Evolutionary conservation across 2,888 invertebrate genomes (phyloP).

Genomic region (Caenorhabditis afra): DNA sequence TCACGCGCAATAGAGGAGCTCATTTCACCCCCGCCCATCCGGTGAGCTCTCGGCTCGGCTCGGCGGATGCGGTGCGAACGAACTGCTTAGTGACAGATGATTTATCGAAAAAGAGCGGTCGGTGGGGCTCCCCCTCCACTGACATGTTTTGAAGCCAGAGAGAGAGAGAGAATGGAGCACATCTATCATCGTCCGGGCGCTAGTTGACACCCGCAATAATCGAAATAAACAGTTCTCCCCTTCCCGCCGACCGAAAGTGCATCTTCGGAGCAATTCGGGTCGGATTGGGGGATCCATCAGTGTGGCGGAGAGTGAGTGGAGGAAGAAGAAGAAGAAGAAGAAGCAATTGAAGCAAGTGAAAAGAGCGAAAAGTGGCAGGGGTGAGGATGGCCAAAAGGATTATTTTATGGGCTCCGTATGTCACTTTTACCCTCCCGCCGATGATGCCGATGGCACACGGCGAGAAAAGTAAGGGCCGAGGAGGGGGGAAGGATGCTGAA

Average conservation of each 20-base stretch:
- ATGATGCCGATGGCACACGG: too few relatives aligned
- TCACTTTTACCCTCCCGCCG: too few relatives aligned
- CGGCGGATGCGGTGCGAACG: neutral
- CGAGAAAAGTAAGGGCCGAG: too few relatives aligned
- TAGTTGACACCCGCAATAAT: neutral
- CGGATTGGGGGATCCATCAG: too few relatives aligned
- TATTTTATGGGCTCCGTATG: slow-evolving; percentile 33
- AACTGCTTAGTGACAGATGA: slow-evolving; percentile 18
- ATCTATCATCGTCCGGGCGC: neutral
- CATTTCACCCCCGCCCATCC: too few relatives aligned
- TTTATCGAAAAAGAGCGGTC: neutral
- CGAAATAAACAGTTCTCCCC: neutral
- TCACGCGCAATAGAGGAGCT: too few relatives aligned
- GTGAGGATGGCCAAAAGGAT: slow-evolving; percentile 12
- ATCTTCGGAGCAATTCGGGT: too few relatives aligned
- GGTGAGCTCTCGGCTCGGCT: neutral
- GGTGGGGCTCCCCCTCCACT: neutral
- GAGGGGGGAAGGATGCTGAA: too few relatives aligned
- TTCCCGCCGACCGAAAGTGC: too few relatives aligned
- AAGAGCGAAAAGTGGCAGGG: neutral
- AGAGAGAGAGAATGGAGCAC: neutral
- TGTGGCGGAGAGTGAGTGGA: too few relatives aligned
- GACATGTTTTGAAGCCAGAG: slow-evolving; percentile 8
- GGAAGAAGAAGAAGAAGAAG: too few relatives aligned
- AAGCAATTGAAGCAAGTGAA: slow-evolving; percentile 5